phyloP scores from a whole-genome alignment of 2,797 vertebrate genomes.

The Cygnus olor region DNA sequence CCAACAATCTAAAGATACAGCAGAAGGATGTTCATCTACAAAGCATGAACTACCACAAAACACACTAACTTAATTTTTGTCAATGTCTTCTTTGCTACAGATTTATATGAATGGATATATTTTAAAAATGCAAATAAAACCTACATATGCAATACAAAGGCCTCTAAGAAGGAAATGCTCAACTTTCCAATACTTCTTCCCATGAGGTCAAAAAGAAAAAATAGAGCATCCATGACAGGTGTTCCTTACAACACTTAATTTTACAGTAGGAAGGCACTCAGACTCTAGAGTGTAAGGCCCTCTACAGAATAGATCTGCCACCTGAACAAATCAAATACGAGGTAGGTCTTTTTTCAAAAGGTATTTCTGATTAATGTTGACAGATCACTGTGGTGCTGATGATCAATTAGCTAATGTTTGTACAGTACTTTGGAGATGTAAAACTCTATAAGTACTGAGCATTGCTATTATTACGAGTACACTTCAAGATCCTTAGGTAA shows the following conservation, averaged over 20 bases:
- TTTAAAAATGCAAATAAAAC: accelerated
- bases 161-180: neutral
- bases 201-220: neutral
- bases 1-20: accelerated
- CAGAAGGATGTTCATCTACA: neutral
- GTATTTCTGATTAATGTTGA: conserved; percentile 49
- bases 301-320: neutral
- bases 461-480: conserved; percentile 6
- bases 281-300: neutral
- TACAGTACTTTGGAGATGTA: conserved; percentile 40
- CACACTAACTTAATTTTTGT: neutral
- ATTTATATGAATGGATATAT: neutral
- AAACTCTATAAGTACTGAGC: conserved; percentile 22
- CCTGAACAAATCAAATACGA: neutral
- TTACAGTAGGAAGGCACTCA: neutral
- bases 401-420: conserved; percentile 67
- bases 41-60: neutral
- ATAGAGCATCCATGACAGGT: neutral
- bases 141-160: neutral
- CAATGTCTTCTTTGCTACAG: neutral
- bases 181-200: neutral
- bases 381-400: neutral
- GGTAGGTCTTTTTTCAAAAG: neutral
- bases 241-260: neutral
- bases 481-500: conserved; percentile 55